phyloP scores from a whole-genome alignment of 2,888 invertebrate genomes.

The Lochmaea crataegi region DNA sequence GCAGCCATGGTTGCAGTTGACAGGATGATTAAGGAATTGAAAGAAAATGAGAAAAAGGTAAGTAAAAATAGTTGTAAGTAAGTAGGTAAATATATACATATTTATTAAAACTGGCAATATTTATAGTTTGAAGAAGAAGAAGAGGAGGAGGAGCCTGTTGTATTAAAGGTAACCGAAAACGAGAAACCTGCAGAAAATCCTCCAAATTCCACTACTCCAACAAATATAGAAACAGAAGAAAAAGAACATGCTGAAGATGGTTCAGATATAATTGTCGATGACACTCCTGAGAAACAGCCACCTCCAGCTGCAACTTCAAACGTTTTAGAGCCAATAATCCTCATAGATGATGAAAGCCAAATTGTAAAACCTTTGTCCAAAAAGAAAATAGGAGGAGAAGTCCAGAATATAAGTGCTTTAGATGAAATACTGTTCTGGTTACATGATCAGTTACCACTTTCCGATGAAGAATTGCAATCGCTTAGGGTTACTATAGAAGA shows the following conservation, averaged over 20 bases:
- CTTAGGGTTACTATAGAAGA: conserved; percentile 81
- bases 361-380: conserved; percentile 12
- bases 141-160: conserved; percentile 29
- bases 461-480: conserved; percentile 71
- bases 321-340: conserved; percentile 9
- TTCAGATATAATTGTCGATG: conserved; percentile 18
- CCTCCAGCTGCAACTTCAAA: background rate
- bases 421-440: conserved; percentile 75
- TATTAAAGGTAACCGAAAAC: background rate
- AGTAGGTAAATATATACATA: background rate
- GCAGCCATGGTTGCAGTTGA: conserved; percentile 88
- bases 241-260: conserved; percentile 9
- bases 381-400: background rate
- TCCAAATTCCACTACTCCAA: background rate
- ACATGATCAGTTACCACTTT: conserved; percentile 73
- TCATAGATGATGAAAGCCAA: conserved; percentile 20
- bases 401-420: conserved; percentile 55
- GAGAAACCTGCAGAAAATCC: background rate
- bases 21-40: conserved; percentile 61
- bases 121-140: conserved; percentile 40
- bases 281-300: conserved; percentile 12
- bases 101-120: background rate
- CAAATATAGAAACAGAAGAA: conserved; percentile 15
- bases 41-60: conserved; percentile 31
- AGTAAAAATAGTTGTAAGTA: background rate